Conservation (phyloP, 2,888 invertebrate genomes). For the Drosophila niveifrons region DNA sequence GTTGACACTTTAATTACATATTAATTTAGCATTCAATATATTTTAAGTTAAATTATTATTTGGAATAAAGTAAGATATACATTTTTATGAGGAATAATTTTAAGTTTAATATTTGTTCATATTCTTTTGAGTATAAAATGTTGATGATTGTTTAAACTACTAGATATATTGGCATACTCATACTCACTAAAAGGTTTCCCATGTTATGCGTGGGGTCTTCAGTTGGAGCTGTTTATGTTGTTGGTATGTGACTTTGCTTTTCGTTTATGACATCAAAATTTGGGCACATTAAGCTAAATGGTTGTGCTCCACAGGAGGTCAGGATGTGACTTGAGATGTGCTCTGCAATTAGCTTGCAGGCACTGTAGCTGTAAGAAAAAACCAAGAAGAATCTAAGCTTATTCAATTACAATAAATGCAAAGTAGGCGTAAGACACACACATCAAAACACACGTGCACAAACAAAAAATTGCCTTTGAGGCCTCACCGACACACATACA, state of each 20-base stretch:
- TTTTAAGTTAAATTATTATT: no score
- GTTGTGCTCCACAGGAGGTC: neutral
- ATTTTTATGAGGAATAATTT: no score
- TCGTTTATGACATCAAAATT: conserved; percentile 13
- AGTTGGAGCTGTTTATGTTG: conserved; percentile 1
- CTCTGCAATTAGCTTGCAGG: conserved; percentile 69
- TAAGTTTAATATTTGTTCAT: no score
- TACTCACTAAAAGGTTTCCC: conserved; percentile 75
- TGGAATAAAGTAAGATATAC: no score
- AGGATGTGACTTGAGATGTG: conserved; percentile 10
- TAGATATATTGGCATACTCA: conserved; percentile 9
- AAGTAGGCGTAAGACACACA: conserved; percentile 27
- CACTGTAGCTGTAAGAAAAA: conserved; percentile 31
- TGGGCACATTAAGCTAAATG: conserved; percentile 38
- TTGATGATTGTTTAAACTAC: neutral
- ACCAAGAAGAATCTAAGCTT: conserved; percentile 43
- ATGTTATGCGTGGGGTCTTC: conserved; percentile 42
- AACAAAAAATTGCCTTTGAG: conserved; percentile 54
- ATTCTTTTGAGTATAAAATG: neutral
- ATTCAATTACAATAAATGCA: conserved; percentile 72
- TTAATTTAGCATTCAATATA: no score
- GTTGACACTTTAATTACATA: no score
- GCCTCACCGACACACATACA: conserved; percentile 8
- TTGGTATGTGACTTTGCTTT: conserved; percentile 31
- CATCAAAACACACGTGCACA: conserved; percentile 16